Conservation (phyloP, 35 echinoderm and acorn worm species). For the Hemicentrotus pulcherrimus region DNA sequence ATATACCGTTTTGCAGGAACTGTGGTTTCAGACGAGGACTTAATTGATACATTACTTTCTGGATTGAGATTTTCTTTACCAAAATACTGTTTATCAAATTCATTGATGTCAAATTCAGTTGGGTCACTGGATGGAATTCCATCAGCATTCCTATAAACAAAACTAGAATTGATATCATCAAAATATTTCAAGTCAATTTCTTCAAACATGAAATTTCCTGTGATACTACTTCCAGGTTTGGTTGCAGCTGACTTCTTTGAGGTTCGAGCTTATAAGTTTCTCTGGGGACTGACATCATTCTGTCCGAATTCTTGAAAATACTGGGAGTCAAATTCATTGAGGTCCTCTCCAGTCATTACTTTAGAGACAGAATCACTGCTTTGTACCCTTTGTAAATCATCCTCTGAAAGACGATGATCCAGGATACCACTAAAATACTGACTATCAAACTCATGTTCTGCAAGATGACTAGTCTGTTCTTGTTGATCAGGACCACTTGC, state of each 20-base stretch:
- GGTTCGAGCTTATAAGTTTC: not conserved
- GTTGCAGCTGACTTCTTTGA: not conserved
- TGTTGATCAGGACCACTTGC: not conserved
- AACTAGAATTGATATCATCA: constrained; percentile 39
- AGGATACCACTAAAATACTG: not conserved
- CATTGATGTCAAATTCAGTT: not conserved
- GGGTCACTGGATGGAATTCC: not conserved
- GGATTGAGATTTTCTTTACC: not conserved
- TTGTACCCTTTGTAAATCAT: not conserved
- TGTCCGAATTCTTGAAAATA: not conserved
- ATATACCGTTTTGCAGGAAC: not conserved
- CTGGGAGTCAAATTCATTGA: not conserved
- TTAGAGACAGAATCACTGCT: not conserved
- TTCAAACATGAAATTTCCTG: constrained; percentile 30
- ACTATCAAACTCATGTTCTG: not conserved
- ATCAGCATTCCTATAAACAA: constrained; percentile 22
- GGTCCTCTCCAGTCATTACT: not conserved
- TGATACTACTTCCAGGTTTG: not conserved
- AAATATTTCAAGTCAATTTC: constrained; percentile 29
- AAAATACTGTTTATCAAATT: constrained; percentile 59
- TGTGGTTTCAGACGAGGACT: not conserved
- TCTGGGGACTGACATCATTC: not conserved
- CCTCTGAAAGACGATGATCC: not conserved
- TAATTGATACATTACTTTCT: constrained; percentile 24
- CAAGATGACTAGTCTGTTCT: not conserved